Base-by-base conservation (phyloP, 64 coral and sea anemone species). In the Porites lutea region DNA sequence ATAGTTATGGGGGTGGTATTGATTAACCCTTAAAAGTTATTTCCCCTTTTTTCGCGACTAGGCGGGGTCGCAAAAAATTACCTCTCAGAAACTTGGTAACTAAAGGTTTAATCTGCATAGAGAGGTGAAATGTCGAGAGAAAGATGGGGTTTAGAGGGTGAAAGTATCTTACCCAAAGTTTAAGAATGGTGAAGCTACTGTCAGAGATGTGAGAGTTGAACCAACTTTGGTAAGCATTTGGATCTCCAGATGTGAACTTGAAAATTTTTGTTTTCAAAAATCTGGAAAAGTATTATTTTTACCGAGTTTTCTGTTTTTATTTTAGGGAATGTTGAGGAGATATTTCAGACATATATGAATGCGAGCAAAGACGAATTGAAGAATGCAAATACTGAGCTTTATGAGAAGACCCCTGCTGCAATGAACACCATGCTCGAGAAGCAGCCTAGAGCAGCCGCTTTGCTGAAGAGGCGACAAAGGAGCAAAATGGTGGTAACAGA, bases 401-500 rank as follows among this genome's bases (percentile, higher is more conserved):
- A 22, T 51, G 46, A 60, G 13, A 37, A 10, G 66, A 58, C 71
- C 20, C 86, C 86, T 74, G 54, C 86, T 59, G 49, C 86, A 75
- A 88, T 88, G 71, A 88, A 88, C 53, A 73, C 71, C 10, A 88
- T 88, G 86, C 23, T 88, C n/a, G 70, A 88, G 7, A 86, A 86
- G 19, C 67, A 88, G 53, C 69, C 86, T 75, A 45, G 71, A 45
- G 86, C 10, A 44, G 77, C 68, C 7, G 82, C 82, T 48, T 4
- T 85, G n/a, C 82, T 43, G 18, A 86, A 86, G 46, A 62, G 65
- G 18, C 19, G 2, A n/a, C 12, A 86, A 86, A 86, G 48, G 82
- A 52, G 65, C n/a, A 86, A 48, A 12, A 85, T 64, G 82, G 64
- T 43, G 15, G 45, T 65, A 2, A 50, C 18, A n/a, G 63, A 86